These are phyloP conservation scores for Atractosteus spatula DNA, from an alignment of 2,113 vertebrate genomes.

Conservation along the genomic window DNA sequence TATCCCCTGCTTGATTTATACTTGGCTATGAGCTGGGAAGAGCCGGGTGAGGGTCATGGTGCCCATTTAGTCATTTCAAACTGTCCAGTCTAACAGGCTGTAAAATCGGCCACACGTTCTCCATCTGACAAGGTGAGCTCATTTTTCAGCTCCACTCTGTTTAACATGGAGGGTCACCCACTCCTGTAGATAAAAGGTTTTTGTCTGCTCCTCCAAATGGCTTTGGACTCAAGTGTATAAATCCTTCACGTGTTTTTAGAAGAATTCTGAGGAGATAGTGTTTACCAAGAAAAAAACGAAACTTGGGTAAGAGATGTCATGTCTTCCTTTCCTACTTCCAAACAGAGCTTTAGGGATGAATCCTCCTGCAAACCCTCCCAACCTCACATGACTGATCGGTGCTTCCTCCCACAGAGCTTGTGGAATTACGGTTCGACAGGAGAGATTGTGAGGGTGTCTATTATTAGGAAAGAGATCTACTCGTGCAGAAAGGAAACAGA, in stretches of 20 bases:
- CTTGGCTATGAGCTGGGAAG: conserved; percentile 36
- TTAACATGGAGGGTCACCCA: conserved; percentile 8
- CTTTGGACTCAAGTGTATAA: conserved; percentile 63
- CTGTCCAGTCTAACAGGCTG: conserved; percentile 1
- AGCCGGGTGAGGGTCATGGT: conserved; percentile 34
- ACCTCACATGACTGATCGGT: too few species aligned
- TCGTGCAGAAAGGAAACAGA: too few species aligned
- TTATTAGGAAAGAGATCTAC: too few species aligned
- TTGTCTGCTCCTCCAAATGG: conserved; percentile 45
- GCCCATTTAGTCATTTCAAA: conserved; percentile 39
- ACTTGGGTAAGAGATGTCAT: neutral
- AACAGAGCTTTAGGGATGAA: too few species aligned
- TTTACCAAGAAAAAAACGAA: conserved; percentile 10
- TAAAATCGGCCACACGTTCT: too few species aligned
- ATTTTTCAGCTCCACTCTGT: conserved; percentile 13
- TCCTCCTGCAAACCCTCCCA: too few species aligned
- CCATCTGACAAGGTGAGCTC: conserved; percentile 2
- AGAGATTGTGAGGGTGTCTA: too few species aligned
- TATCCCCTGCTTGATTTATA: conserved; percentile 55
- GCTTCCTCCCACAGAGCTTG: too few species aligned
- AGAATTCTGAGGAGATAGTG: conserved; percentile 48
- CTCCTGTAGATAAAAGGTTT: neutral
- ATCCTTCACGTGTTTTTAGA: conserved; percentile 65
- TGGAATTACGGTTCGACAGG: too few species aligned
- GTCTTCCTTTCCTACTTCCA: neutral